Evolutionary conservation across 1,140 invertebrate genomes (phyloP).

Genomic region (Maniola jurtina): DNA sequence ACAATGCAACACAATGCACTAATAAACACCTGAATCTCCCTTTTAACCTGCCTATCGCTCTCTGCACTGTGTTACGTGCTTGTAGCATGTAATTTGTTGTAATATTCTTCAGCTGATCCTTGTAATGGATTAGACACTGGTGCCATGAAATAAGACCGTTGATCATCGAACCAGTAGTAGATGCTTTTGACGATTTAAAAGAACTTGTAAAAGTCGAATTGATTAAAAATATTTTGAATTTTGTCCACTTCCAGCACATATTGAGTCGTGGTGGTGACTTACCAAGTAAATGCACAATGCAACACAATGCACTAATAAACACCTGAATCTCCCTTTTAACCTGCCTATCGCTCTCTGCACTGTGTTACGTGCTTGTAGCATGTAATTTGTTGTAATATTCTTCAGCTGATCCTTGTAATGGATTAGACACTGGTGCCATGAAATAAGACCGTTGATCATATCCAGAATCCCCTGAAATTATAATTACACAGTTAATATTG

Average conservation of each 20-base stretch:
- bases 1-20: constrained; percentile 30
- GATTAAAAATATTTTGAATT: no score
- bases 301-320: constrained; percentile 27
- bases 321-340: constrained; percentile 35
- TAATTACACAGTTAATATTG: background rate
- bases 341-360: constrained; percentile 32
- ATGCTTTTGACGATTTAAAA: no score
- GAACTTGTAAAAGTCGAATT: no score
- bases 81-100: constrained; percentile 24
- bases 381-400: constrained; percentile 28
- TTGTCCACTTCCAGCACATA: no score
- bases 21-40: constrained; percentile 32
- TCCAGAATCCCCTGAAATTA: constrained; percentile 27
- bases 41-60: constrained; percentile 33
- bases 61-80: constrained; percentile 31
- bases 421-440: constrained; percentile 35
- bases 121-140: constrained; percentile 25
- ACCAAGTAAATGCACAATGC: no score
- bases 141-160: constrained; percentile 33
- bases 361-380: constrained; percentile 22
- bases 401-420: constrained; percentile 18
- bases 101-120: constrained; percentile 22
- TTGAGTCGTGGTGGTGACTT: no score
- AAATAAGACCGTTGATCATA: constrained; percentile 31
- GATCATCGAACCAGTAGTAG: no score